Base-by-base conservation (phyloP, 2,113 vertebrate species). In the Diadophis punctatus region DNA sequence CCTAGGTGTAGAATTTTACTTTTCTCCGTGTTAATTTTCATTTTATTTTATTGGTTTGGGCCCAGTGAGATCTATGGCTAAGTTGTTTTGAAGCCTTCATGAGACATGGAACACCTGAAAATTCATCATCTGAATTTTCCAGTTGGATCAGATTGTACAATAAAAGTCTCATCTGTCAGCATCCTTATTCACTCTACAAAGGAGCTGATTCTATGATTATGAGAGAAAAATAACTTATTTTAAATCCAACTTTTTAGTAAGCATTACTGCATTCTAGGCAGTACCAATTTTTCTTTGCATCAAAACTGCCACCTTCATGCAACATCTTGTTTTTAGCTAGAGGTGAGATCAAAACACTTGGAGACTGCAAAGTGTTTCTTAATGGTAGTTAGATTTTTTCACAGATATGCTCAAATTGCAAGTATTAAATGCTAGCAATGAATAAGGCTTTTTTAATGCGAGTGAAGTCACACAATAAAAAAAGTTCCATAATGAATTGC, bases 271-370 rank as follows among this genome's bases (percentile, higher is more conserved):
- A 90, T 86, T 90, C 1, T 86, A 43, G 34, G 0, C 46, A 16
- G 23, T 84, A 90, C 30, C 48, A 87, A 56, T 39, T 87, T 91
- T 90, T 48, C 46, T 2, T 20, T n/a, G 1, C 22, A 46, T 34
- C 0, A 22, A 46, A 90, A 84, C 63, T 93, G n/a, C 60, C 90
- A 20, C 34, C 46, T 30, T 91, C n/a, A 16, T 25, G n/a, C 52
- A 93, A 87, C 10, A 58, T 86, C 94, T 93, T 95, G 43, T 90
- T 56, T 85, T 89, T 93, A 96, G 16, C 10, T 85, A 10, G 55
- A 92, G 88, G 48, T 52, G 87, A 8, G 93, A 86, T 74, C n/a
- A 30, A 10, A 92, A 60, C n/a, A 93, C 1, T 9, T 43, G 88
- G 22, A 93, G 20, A 27, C 27, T 23, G 0, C 20, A 92, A 93